Evolutionary conservation across 2,888 invertebrate genomes (phyloP), one percentile per base, ranked within the genome.

Genomic region (Sphaeridia pumilis): DNA sequence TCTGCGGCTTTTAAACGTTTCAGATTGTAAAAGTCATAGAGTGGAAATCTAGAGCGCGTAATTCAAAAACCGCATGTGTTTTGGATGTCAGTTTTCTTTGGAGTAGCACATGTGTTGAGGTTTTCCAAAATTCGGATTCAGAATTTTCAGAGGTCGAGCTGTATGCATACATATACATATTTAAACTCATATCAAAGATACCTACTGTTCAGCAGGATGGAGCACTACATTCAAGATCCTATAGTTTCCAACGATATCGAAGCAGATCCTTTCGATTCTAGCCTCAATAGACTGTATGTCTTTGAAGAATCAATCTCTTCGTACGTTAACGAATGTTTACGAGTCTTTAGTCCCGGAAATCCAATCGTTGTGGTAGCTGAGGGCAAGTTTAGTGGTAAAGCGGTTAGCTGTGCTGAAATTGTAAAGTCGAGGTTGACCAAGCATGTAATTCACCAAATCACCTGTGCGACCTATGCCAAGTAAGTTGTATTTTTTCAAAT

Each of bases 351-450:
- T 12, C 38, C 38, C 20, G 38, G 38, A 12, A 38, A 38, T 17
- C 38, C 38, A 17, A 26, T 52, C 4, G 46, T 46, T 17, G 10
- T 52, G 12, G 52, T 52, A 14, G 52, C 41, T 14, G 38, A 46
- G 34, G 52, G 52, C 5, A 28, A 31, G 17, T 21, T 28, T n/a
- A 46, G 20, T 41, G 4, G 41, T 17, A 52, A 52, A 27, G 52
- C 52, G 4, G 52, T 52, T 21, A 46, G 38, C 14, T 46, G 46
- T 41, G 46, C 46, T 2, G 52, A 52, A 31, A 46, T 52, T 26
- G 12, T 52, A 2, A 52, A 52, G 17, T 38, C 52, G 3, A 52
- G 46, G 27, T 46, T 46, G 26, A 52, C 46, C 2, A 38, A 31
- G 22, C 5, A n/a, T 5, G 27, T 12, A 3, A 38, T 52, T 28